Evolutionary conservation across 2,797 vertebrate genomes (phyloP), one percentile per base, ranked within the genome.

Genomic region (Brotula barbata): DNA sequence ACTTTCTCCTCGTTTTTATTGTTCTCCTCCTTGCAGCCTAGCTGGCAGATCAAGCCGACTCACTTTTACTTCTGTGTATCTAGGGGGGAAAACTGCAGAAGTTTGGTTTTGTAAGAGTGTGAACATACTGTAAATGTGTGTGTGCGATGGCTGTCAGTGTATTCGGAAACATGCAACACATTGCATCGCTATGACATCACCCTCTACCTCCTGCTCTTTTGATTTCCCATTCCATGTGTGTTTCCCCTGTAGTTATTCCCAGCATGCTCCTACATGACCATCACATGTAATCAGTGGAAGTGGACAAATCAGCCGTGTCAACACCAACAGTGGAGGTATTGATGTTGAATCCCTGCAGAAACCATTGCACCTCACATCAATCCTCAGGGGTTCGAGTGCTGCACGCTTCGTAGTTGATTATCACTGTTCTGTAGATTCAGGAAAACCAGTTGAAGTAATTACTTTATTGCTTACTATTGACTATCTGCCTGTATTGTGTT

Each of bases 261-360:
- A 52, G 37, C 36, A 10, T 39, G 45, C 8, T 34, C 21, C 15
- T 7, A 9, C 3, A 28, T 33, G 9, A 7, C n/a, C 25, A 37
- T 76, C 28, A 21, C 28, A 10, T 49, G 55, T 61, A 81, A 75
- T 75, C 79, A 77, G 4, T 53, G 17, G 31, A 71, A 54, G 67
- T 47, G 45, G 62, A 36, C 37, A 53, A 77, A 66, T 63, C 44
- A 9, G 34, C 33, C 15, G 23, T 64, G 60, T 34, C 54, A 63
- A 58, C 17, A 41, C 25, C 40, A 45, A 17, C 33, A 41, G 51
- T 42, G 22, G 57, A 11, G 42, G 13, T 41, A 42, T 58, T 65
- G 34, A 69, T 76, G 65, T 39, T 4, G 19, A 28, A 55, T 60
- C 54, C 41, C 71, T 60, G 75, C 57, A 59, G 73, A 25, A 68